phyloP scores from a whole-genome alignment of 2,113 vertebrate genomes.

The Mustela lutreola region DNA sequence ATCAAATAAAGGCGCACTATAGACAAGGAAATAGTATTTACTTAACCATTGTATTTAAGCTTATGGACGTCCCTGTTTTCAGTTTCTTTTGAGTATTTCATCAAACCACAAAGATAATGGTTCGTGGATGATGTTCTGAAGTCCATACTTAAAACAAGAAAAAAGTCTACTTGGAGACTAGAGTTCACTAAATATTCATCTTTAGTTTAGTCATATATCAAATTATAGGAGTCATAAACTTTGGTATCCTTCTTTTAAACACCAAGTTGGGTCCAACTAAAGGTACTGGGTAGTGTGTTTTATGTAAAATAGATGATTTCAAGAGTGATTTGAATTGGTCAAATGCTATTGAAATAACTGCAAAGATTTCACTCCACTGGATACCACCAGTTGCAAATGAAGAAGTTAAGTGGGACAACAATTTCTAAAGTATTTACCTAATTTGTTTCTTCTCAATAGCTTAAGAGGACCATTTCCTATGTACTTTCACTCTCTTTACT shows the following conservation, averaged over 20 bases:
- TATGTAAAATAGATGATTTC: background rate
- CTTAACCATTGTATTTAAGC: background rate
- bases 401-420: background rate
- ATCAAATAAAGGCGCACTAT: background rate
- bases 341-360: conserved; percentile 8
- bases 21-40: background rate
- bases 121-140: background rate
- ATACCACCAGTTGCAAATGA: background rate
- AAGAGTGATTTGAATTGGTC: background rate
- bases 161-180: background rate
- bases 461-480: background rate
- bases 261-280: background rate
- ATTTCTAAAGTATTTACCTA: background rate
- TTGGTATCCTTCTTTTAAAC: conserved; percentile 5
- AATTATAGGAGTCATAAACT: background rate
- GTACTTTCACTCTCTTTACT: background rate
- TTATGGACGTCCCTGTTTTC: background rate
- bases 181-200: background rate
- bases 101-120: background rate
- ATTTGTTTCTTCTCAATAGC: background rate
- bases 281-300: background rate
- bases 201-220: background rate
- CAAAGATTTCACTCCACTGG: background rate
- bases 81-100: background rate
- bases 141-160: background rate